Evolutionary conservation across 92 coral and sea anemone genomes (phyloP), one percentile per base, ranked within the genome.

Genomic region (Epizoanthus illoricatus): DNA sequence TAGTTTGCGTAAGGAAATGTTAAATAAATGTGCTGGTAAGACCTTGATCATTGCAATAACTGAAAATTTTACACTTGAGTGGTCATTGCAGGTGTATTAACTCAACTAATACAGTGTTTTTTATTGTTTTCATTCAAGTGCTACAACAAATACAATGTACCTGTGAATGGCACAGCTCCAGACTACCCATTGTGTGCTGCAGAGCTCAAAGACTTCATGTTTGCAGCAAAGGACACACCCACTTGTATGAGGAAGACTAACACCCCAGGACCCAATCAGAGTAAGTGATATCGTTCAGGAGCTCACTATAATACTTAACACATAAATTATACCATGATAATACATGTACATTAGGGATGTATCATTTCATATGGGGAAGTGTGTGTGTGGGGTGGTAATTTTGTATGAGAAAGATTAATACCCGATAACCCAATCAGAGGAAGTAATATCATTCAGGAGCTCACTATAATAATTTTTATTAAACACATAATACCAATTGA

Each of bases 201-300:
- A 13, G 87, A 96, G 86, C 78, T 96, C n/a, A 89, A 91, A 86
- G 94, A 92, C 81, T 96, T 96, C 87, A 96, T 96, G 99, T 93
- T 81, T 83, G 99, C 99, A 23, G 99, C 99, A 43, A 96, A 96
- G 79, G 97, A 96, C 86, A 96, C 99, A 8, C 98, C 99, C 15
- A 96, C 99, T 20, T 93, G 99, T 57, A 93, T 96, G 89, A 90
- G 99, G 66, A 96, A 93, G 76, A 86, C 90, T 7, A 75, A 93
- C 39, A 86, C 91, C 36, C 86, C 88, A 23, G 89, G 83, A 65
- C 92, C 92, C 36, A 91, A 87, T 24, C 86, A 52, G 69, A 81
- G 98, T 95, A 90, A 88, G 97, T 18, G 18, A 15, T 18, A 15
- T 75, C 57, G 0, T 10, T 49, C 56, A 49, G 11, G 54, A 49